These are phyloP conservation scores for Nyctibius bracteatus DNA, from an alignment of 2,113 vertebrate species.

Conservation along the genomic window DNA sequence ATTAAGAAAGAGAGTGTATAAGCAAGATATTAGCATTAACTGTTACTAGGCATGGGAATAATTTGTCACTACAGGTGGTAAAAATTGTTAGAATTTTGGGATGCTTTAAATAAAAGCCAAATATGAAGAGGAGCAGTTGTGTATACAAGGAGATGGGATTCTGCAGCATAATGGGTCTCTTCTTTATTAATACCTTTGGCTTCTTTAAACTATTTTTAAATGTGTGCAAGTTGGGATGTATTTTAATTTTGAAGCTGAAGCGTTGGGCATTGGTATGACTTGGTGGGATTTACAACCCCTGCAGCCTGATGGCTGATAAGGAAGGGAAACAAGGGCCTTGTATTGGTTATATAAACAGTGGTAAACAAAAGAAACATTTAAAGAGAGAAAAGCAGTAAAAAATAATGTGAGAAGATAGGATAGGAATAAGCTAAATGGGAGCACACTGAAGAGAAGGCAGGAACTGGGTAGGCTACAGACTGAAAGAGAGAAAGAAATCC, in stretches of 20 bases:
- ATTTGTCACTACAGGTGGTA: background rate
- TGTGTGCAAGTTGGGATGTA: background rate
- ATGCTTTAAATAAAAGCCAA: background rate
- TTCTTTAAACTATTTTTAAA: background rate
- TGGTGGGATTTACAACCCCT: background rate
- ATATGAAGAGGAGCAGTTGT: background rate
- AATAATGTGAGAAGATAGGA: background rate
- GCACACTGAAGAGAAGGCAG: background rate
- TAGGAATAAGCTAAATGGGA: background rate
- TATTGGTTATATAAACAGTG: background rate
- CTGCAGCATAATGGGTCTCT: background rate
- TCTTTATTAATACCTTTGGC: background rate
- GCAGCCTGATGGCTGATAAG: background rate
- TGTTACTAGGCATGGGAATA: background rate
- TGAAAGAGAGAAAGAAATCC: background rate
- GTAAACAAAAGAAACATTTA: background rate
- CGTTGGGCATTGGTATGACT: background rate
- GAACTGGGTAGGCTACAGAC: background rate
- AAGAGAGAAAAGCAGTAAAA: background rate
- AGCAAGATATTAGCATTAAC: background rate
- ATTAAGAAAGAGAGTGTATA: background rate
- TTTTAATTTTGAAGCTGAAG: background rate
- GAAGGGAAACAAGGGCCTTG: background rate
- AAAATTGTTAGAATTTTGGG: background rate
- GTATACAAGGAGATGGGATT: background rate